Evolutionary conservation across 2,888 invertebrate genomes (phyloP).

Genomic region (Nephrocerus scutellatus): DNA sequence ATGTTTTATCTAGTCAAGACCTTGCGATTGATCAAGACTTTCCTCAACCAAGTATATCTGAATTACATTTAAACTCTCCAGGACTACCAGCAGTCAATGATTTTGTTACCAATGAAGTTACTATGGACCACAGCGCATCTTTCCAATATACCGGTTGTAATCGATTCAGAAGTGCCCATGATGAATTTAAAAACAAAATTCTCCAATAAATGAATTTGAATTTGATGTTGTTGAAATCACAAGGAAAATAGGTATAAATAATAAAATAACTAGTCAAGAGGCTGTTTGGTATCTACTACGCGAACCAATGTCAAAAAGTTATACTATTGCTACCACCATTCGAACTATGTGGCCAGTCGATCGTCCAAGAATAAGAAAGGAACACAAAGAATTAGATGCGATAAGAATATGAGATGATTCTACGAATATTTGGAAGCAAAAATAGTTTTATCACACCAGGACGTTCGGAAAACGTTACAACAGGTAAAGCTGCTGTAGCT

Average conservation of each 20-base stretch:
- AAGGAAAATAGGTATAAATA: constrained; percentile 30
- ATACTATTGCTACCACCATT: constrained; percentile 33
- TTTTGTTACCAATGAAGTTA: too few species aligned
- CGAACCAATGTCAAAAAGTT: constrained; percentile 42
- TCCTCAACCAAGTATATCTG: too few species aligned
- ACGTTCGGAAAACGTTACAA: constrained; percentile 28
- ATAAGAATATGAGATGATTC: constrained; percentile 20
- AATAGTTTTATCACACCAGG: constrained; percentile 35
- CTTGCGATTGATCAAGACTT: too few species aligned
- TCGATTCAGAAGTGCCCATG: too few species aligned
- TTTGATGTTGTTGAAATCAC: constrained; percentile 31
- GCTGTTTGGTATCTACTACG: constrained; percentile 35
- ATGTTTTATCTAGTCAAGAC: too few species aligned
- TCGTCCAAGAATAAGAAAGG: constrained; percentile 36
- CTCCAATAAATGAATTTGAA: too few species aligned
- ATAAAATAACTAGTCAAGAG: constrained; percentile 42
- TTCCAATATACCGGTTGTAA: too few species aligned
- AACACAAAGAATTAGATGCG: constrained; percentile 33
- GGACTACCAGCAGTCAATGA: too few species aligned
- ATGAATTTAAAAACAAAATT: too few species aligned
- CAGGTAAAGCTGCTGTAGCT: constrained; percentile 40
- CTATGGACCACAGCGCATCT: too few species aligned
- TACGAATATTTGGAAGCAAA: constrained; percentile 36
- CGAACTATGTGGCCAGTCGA: constrained; percentile 42
- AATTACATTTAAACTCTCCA: too few species aligned